Conservation (phyloP, 2,797 vertebrate genomes). For the Macrochelys suwanniensis region DNA sequence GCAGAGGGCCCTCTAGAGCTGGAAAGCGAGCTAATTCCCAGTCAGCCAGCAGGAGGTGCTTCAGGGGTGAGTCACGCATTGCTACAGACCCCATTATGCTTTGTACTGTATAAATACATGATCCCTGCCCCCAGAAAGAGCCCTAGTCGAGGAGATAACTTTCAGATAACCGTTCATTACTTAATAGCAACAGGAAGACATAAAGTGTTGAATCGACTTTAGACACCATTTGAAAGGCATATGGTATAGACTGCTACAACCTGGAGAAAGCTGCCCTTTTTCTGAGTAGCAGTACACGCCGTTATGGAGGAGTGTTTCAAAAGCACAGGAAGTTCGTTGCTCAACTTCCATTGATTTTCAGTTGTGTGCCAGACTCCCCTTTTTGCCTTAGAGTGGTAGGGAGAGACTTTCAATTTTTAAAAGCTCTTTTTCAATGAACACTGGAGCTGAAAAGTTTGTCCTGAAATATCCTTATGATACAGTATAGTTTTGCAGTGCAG, state of each 20-base stretch:
- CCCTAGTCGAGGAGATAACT: conserved; percentile 50
- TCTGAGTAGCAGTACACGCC: not conserved
- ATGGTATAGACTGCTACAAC: not conserved
- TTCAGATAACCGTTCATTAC: conserved; percentile 55
- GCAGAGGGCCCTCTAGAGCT: too few species aligned
- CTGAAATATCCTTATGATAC: not conserved
- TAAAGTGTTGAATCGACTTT: conserved; percentile 24
- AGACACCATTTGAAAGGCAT: not conserved
- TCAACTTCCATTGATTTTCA: not conserved
- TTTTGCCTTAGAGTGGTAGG: not conserved
- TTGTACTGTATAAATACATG: conserved; percentile 43
- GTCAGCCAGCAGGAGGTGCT: too few species aligned
- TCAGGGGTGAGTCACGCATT: too few species aligned
- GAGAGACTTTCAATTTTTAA: not conserved
- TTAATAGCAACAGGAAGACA: conserved; percentile 19
- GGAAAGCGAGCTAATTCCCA: too few species aligned
- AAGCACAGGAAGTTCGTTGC: accelerated
- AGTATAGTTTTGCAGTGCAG: not conserved
- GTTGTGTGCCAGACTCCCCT: not conserved
- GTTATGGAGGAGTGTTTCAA: not conserved
- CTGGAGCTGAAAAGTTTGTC: not conserved
- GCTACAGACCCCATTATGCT: conserved; percentile 42
- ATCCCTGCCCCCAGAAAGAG: too few species aligned
- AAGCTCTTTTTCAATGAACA: not conserved
- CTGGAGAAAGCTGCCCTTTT: conserved; percentile 32